Evolutionary conservation across 2,797 vertebrate genomes (phyloP), one percentile per base, ranked within the genome.

Genomic region (Apodemus agrarius): DNA sequence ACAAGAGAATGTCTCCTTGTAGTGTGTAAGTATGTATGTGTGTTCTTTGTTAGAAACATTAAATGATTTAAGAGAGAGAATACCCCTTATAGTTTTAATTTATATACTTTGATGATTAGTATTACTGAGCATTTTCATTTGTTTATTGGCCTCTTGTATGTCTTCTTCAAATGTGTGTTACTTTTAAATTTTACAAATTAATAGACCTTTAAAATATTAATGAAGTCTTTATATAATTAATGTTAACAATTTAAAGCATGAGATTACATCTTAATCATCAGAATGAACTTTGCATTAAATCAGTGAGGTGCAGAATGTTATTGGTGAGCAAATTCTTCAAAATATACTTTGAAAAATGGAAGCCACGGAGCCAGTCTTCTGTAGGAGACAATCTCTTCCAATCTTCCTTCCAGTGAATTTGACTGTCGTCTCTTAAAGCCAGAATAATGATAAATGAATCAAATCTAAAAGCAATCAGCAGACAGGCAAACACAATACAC

Each of bases 121-220:
- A 40, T 37, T 10, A 61, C 19, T 85, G 40, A 49, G 3, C 9
- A 72, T 69, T 85, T 83, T 67, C 46, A 49, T 80, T 37, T 49
- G 49, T 10, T 22, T 40, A 9, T 72, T 79, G 46, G 14, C 16
- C 31, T 49, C 49, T 22, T 85, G 40, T 52, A 46, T 72, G 1
- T 49, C 61, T 69, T 85, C 59, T 72, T 59, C 40, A 34, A 90
- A 57, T 85, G 13, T 49, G 16, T 43, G 52, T 89, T 84, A 89
- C n/a, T 91, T 93, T 90, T 31, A 90, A 78, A 84, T 88, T 46
- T 95, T 74, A 92, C 13, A 76, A 91, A 96, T 86, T 54, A 86
- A 26, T 54, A 90, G 9, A 61, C 6, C 21, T 94, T 96, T 79
- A 63, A 91, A 94, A 81, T n/a, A 54, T 69, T 76, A 63, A 34